phyloP scores from a whole-genome alignment of 2,113 vertebrate genomes.

The Dipodomys ordii region DNA sequence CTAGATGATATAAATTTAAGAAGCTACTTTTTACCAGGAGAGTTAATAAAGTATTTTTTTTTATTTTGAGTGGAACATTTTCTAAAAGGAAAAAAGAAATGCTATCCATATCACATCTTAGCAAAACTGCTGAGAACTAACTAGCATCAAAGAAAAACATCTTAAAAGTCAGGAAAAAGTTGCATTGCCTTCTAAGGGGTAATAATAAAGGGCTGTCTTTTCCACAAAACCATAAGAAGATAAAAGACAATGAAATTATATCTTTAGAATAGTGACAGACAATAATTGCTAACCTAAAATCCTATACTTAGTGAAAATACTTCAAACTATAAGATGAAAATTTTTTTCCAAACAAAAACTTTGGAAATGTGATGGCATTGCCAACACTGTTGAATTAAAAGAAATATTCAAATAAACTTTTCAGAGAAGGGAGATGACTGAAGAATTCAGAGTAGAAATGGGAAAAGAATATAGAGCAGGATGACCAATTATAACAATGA shows the following conservation, averaged over 20 bases:
- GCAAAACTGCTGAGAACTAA: neutral
- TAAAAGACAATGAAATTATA: neutral
- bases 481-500: too few species aligned
- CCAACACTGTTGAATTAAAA: neutral
- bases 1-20: conserved; percentile 10
- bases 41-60: conserved; percentile 61
- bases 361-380: neutral
- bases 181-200: neutral
- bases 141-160: neutral
- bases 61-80: conserved; percentile 47
- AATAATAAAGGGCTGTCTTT: neutral
- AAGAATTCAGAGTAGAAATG: neutral
- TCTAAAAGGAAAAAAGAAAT: neutral
- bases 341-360: neutral
- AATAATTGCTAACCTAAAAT: neutral
- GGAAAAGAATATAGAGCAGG: neutral
- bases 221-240: neutral
- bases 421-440: neutral
- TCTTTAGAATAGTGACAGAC: neutral
- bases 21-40: neutral
- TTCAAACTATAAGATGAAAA: conserved; percentile 14
- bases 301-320: conserved; percentile 15
- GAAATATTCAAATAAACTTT: neutral
- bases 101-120: neutral
- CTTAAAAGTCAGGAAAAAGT: neutral